phyloP scores from a whole-genome alignment of 2,113 vertebrate genomes.

The Arizona elegans region DNA sequence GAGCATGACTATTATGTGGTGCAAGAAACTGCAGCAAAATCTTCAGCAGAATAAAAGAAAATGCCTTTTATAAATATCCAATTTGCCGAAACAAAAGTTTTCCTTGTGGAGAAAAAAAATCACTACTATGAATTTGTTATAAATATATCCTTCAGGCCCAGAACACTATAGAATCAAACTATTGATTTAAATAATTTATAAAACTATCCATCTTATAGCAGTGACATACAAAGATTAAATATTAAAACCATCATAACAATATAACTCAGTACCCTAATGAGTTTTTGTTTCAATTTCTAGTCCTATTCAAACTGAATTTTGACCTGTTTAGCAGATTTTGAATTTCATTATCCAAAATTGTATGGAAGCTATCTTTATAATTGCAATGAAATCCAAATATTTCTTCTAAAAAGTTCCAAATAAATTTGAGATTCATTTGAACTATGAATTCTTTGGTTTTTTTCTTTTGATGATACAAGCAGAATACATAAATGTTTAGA shows the following conservation, averaged over 20 bases:
- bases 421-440: background rate
- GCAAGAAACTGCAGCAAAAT: background rate
- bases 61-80: background rate
- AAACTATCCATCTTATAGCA: background rate
- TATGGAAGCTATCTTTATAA: background rate
- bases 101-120: background rate
- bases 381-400: background rate
- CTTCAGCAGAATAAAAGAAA: background rate
- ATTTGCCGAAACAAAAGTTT: background rate
- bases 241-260: background rate
- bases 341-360: background rate
- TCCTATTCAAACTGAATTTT: background rate
- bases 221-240: background rate
- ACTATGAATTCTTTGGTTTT: background rate
- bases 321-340: background rate
- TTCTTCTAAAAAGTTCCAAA: background rate
- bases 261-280: background rate
- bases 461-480: background rate
- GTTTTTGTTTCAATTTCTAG: background rate
- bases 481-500: background rate
- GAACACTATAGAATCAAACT: background rate
- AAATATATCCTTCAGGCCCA: background rate
- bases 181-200: background rate
- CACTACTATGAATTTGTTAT: background rate
- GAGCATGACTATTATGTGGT: background rate